Evolutionary conservation across 2,888 invertebrate genomes (phyloP), one percentile per base, ranked within the genome.

Genomic region (Volucella zonaria): DNA sequence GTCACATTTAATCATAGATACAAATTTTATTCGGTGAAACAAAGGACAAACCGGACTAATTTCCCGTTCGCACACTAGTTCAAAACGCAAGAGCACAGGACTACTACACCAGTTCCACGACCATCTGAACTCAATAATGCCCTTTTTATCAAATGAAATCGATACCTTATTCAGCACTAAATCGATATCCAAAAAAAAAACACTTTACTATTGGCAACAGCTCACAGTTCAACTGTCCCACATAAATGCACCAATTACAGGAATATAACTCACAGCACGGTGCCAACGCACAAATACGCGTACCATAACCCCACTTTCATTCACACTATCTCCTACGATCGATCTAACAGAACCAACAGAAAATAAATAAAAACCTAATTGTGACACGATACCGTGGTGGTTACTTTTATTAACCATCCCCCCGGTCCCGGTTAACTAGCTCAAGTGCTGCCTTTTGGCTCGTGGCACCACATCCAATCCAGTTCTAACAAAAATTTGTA

Each of bases 301-400:
- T 62, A 52, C 58, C 77, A 54, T 70, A 82, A 82, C 78, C 82
- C 62, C 80, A 81, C 64, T 70, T 40, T 51, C 64, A 64, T 51
- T 42, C 74, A 68, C 74, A 78, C 66, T 83, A 83, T 83, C 79
- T 79, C 75, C 38, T 56, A 66, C 75, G 79, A 83, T 83, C 79
- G 83, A 83, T 83, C 83, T 83, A 83, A 83, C 83, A 79, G 47
- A 64, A 54, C 31, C 12, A 66, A 52, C 45, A 43, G 68, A 73
- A 64, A 74, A 58, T 40, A 45, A 61, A 12, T 18, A 45, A 70
- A 61, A 54, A 61, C 51, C 73, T 77, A 82, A 83, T 79, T 83
- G 79, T 79, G 83, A 79, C 79, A 67, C 75, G 75, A 80, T 64
- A 75, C 42, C 68, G 77, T 62, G 47, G 74, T 70, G 78, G 58